Evolutionary conservation across 2,113 vertebrate genomes (phyloP).

Genomic region (Oncorhynchus tshawytscha): DNA sequence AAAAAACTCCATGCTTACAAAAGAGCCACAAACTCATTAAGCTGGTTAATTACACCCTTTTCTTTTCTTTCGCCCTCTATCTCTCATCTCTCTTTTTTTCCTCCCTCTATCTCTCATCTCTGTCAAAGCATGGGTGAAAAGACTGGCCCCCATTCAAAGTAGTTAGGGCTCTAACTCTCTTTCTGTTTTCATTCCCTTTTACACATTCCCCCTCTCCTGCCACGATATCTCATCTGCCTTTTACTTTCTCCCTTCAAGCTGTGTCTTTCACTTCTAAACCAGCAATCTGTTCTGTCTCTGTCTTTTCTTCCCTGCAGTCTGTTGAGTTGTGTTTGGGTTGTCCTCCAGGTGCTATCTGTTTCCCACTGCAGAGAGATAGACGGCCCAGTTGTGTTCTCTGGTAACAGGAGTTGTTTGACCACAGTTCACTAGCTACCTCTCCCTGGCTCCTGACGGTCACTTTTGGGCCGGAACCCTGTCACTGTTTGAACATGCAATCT

Average conservation of each 20-base stretch:
- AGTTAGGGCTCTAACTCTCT: slow-evolving; percentile 45
- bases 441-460: slow-evolving; percentile 36
- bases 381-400: slow-evolving; percentile 53
- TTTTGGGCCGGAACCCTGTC: slow-evolving; percentile 39
- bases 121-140: slow-evolving; percentile 71
- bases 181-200: slow-evolving; percentile 28
- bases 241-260: slow-evolving; percentile 50
- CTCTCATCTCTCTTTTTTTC: slow-evolving; percentile 63
- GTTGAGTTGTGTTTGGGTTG: slow-evolving; percentile 57
- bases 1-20: slow-evolving; percentile 77
- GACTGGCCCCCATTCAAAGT: slow-evolving; percentile 54
- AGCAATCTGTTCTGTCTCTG: slow-evolving; percentile 38
- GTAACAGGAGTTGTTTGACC: slow-evolving; percentile 60
- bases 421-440: slow-evolving; percentile 52
- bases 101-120: slow-evolving; percentile 60
- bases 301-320: slow-evolving; percentile 38
- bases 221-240: slow-evolving; percentile 54
- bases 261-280: slow-evolving; percentile 35
- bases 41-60: slow-evolving; percentile 94
- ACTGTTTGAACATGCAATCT: slow-evolving; percentile 57
- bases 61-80: slow-evolving; percentile 69
- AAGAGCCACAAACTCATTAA: slow-evolving; percentile 94
- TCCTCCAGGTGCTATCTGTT: slow-evolving; percentile 47
- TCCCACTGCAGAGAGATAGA: slow-evolving; percentile 38
- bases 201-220: slow-evolving; percentile 30